Conservation (phyloP, 2,888 invertebrate species). For the Beris morrisii region DNA sequence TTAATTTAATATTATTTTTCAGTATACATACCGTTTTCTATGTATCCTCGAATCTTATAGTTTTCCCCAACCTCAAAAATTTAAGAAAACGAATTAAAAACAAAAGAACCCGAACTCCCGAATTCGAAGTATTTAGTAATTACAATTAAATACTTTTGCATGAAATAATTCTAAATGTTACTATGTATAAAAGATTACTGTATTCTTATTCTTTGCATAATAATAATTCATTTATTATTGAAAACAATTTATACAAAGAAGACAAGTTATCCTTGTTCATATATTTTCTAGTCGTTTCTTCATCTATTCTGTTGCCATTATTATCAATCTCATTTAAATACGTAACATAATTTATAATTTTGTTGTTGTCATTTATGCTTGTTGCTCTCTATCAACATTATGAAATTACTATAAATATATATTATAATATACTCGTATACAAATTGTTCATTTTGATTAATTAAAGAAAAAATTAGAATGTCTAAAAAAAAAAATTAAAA, state of each 20-base stretch:
- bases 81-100: background rate
- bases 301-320: conserved; percentile 1
- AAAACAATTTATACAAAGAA: background rate
- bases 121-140: conserved; percentile 16
- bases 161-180: conserved; percentile 22
- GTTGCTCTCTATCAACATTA: conserved; percentile 33
- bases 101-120: background rate
- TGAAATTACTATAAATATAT: conserved; percentile 30
- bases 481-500: conserved; percentile 7
- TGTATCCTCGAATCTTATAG: background rate
- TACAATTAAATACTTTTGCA: conserved; percentile 15
- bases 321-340: background rate
- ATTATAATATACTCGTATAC: conserved; percentile 27
- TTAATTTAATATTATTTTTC: background rate
- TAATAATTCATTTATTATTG: background rate
- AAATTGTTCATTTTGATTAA: conserved; percentile 28
- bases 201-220: conserved; percentile 28
- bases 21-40: background rate
- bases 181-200: conserved; percentile 19
- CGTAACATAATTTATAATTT: conserved; percentile 23
- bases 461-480: conserved; percentile 14
- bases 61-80: background rate
- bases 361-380: conserved; percentile 38
- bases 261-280: background rate
- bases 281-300: conserved; percentile 1